These are phyloP conservation scores for Lasioglossum albipes DNA, from an alignment of 1,140 invertebrate species.

Conservation along the genomic window DNA sequence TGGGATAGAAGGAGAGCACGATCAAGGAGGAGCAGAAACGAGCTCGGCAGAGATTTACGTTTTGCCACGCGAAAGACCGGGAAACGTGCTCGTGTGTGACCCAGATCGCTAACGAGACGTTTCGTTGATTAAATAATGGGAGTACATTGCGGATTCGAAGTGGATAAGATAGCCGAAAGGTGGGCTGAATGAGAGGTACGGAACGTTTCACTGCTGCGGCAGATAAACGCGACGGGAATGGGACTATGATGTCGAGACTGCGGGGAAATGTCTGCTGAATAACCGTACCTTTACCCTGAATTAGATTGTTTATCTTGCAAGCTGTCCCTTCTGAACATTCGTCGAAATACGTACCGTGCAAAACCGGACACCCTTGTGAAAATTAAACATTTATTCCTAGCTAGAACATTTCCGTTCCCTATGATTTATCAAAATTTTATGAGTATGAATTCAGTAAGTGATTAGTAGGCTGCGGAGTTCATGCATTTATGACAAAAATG, in stretches of 20 bases:
- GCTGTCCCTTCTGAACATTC: too few relatives aligned
- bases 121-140: slow-evolving; percentile 45
- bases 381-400: too few relatives aligned
- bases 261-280: too few relatives aligned
- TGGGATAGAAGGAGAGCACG: slow-evolving; percentile 21
- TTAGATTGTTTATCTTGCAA: too few relatives aligned
- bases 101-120: slow-evolving; percentile 47
- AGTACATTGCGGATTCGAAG: slow-evolving; percentile 19
- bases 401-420: too few relatives aligned
- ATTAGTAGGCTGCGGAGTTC: too few relatives aligned
- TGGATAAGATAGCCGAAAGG: slow-evolving; percentile 25
- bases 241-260: neutral
- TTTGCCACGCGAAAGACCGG: slow-evolving; percentile 28
- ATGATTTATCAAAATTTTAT: too few relatives aligned
- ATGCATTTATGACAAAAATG: too few relatives aligned
- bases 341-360: too few relatives aligned
- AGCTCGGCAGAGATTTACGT: slow-evolving; percentile 16
- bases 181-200: slow-evolving; percentile 10
- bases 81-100: slow-evolving; percentile 45
- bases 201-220: neutral
- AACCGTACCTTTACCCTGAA: too few relatives aligned
- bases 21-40: slow-evolving; percentile 24
- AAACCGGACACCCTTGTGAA: too few relatives aligned
- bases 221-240: slow-evolving; percentile 14
- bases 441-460: too few relatives aligned